These are phyloP conservation scores for Odontesthes bonariensis DNA, from an alignment of 2,113 vertebrate species.

Conservation along the genomic window DNA sequence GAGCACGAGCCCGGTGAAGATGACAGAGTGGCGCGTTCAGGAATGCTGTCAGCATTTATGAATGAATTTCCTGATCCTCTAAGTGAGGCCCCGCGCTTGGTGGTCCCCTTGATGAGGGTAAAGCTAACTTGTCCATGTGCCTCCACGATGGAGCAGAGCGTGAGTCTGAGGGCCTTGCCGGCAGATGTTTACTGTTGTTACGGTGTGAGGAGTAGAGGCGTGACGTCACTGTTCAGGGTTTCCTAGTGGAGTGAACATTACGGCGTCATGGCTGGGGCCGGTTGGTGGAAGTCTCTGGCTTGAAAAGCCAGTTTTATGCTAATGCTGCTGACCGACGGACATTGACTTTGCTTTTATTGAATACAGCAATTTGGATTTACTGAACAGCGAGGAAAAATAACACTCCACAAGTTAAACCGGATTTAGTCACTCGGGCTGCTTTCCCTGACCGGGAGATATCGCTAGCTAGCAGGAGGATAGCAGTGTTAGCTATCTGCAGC, in stretches of 20 bases:
- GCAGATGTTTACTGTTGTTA: conserved; percentile 42
- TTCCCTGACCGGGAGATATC: conserved; percentile 72
- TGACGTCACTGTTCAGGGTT: conserved; percentile 87
- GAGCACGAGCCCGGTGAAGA: no score
- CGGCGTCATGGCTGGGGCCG: conserved; percentile 87
- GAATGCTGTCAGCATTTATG: no score
- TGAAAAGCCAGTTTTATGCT: conserved; percentile 76
- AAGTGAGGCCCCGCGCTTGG: no score
- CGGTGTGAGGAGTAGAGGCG: conserved; percentile 21
- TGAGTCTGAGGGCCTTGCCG: no score
- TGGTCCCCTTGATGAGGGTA: no score
- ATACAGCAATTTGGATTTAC: conserved; percentile 31
- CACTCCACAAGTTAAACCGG: conserved; percentile 34
- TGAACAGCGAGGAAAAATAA: conserved; percentile 32
- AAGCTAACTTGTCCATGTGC: no score
- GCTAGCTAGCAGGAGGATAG: conserved; percentile 64
- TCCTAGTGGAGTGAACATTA: conserved; percentile 81
- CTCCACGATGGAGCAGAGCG: no score
- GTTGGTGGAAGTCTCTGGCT: conserved; percentile 77
- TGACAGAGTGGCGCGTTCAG: no score
- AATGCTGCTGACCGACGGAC: conserved; percentile 48
- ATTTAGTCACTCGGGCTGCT: conserved; percentile 64
- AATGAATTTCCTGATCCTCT: no score
- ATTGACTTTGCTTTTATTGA: conserved; percentile 28
- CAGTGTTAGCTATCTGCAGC: conserved; percentile 67